Evolutionary conservation across 2,113 vertebrate genomes (phyloP), one percentile per base, ranked within the genome.

Genomic region (Perognathus longimembris): DNA sequence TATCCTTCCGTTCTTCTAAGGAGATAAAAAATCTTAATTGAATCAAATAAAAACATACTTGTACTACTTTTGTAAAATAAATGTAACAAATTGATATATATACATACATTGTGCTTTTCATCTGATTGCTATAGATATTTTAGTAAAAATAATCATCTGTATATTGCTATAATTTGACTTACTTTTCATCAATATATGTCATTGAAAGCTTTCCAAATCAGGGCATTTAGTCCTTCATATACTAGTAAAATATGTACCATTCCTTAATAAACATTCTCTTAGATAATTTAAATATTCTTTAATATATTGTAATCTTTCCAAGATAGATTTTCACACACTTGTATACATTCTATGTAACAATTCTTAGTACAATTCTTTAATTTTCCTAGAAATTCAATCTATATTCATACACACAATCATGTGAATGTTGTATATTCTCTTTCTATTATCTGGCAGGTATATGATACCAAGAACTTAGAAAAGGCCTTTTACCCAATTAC

Each of bases 361-460:
- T 64, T 94, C 6, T 42, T 76, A 71, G 32, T 90, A 77, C 32
- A 45, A 54, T 24, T 87, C 21, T 78, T 79, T 83, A 82, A 34
- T 61, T 79, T 79, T 85, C 45, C 11, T 74, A 79, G 34, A 92
- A 95, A 89, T 59, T 71, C 42, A 93, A 83, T 6, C 14, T 42
- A 34, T 45, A 76, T 20, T 80, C 38, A 10, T 26, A 21, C 78
- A 18, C 73, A 83, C 71, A 74, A 76, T 88, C 30, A 63, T 30
- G n/a, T 67, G 7, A 70, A 92, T 77, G 70, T 1, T 77, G 3
- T 74, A 18, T 77, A 73, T 76, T 90, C 50, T 2, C 77, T 91
- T 34, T 91, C 26, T 74, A 78, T 89, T 93, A 66, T 59, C 57
- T 79, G 71, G 3, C 61, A 61, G 40, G 94, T 93, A 95, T 84